Base-by-base conservation (phyloP, 2,797 vertebrate genomes). In the Pelobates cultripes region DNA sequence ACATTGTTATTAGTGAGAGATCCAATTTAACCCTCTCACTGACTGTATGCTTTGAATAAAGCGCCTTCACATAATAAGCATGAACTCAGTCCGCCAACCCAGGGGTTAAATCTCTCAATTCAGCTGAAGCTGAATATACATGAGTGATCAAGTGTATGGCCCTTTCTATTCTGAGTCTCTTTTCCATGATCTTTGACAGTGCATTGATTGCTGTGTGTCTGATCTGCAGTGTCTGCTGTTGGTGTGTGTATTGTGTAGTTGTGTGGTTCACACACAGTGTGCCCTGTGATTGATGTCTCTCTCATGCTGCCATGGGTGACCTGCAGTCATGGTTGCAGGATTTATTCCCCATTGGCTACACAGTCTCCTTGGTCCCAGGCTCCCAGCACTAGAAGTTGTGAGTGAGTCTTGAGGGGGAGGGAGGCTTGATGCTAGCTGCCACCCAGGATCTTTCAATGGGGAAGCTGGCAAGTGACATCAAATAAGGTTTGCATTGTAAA, bases 401-500 rank as follows among this genome's bases (percentile, higher is more conserved):
- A 75, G 79, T 74, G 47, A 40, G 45, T 13, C 42, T 81, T 67
- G 45, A 61, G 77, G 72, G 77, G 82, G 82, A 74, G 72, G 71
- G 82, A 75, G 42, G 28, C 76, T 63, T 3, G 41, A 66, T 79
- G 71, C 55, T 75, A 66, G 75, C 77, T 47, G 63, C 81, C 81
- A 79, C 77, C 81, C 71, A 79, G 57, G 71, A 73, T 17, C 81
- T 55, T 70, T 83, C 75, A 83, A 70, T 83, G 81, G 71, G 66
- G 67, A 66, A 43, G 77, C 72, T 55, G 73, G 77, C 82, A 45
- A 71, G 67, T 71, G 81, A 78, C 71, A 69, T 78, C 76, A 70
- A 69, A 70, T 51, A 79, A 79, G 81, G 77, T 55, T 83, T 70
- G 76, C 66, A 83, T 78, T 78, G 81, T 83, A 79, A 78, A 76